Percentiles rank a stretch among this genome's conserved stretches.
phyloP scores from a whole-genome alignment of 1,140 invertebrate genomes.

The Conus ventricosus region DNA sequence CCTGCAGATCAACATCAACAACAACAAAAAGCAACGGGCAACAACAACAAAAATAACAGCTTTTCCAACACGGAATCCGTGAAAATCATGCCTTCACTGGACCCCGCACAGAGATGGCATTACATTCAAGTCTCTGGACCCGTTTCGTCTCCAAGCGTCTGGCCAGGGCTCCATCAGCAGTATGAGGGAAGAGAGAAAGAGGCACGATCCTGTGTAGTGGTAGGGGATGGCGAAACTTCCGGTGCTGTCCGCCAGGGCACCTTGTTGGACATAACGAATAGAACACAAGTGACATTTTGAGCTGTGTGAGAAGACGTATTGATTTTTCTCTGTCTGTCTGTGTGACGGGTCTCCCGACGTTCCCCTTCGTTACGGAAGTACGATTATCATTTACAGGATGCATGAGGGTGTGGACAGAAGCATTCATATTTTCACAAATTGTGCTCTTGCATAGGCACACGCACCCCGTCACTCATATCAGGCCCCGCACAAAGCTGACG shows the following conservation, averaged over 20 bases:
- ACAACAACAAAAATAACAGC: too few species aligned
- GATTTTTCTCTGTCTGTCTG: not conserved
- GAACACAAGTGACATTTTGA: not conserved
- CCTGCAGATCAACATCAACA: too few species aligned
- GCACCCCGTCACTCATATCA: too few species aligned
- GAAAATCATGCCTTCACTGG: not conserved
- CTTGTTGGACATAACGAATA: conserved; percentile 7
- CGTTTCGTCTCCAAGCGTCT: not conserved
- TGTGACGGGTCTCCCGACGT: too few species aligned
- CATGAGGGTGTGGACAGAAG: too few species aligned
- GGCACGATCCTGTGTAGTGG: conserved; percentile 30
- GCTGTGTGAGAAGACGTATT: not conserved
- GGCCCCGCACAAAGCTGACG: too few species aligned
- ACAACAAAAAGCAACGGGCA: too few species aligned
- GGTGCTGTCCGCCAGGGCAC: conserved; percentile 29
- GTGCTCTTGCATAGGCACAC: too few species aligned
- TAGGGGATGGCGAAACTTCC: conserved; percentile 33
- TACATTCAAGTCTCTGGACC: not conserved
- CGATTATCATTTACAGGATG: not conserved
- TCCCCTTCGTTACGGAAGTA: not conserved
- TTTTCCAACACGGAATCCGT: too few species aligned
- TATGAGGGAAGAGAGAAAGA: conserved; percentile 23
- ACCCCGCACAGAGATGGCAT: not conserved
- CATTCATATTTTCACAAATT: too few species aligned
- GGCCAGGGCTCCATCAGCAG: conserved; percentile 24